Base-by-base conservation (phyloP, 2,797 vertebrate genomes). In the Manis crassicaudata region DNA sequence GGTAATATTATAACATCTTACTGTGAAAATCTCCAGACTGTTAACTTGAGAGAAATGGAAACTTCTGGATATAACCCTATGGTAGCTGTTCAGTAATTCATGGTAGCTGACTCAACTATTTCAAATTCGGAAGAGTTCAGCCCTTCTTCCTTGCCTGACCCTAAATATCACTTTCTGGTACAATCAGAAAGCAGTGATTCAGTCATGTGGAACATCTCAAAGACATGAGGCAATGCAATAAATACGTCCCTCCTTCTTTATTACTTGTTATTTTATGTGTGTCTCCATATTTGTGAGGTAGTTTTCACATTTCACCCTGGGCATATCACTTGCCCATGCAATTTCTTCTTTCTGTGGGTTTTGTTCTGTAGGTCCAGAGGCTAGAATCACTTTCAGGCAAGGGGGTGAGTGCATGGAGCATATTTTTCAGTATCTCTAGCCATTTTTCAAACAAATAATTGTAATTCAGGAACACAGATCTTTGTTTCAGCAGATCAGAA, bases 401-500 rank as follows among this genome's bases (percentile, higher is more conserved):
- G 13, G 84, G 76, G 25, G 18, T n/a, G 40, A 32, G 35, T 25
- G 27, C 29, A 21, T 25, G 40, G 56, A 27, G 18, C 29, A 43
- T 68, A 63, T 83, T 94, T 86, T 20, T 0, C 46, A 65, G 58
- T 54, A n/a, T 88, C 84, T 93, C 90, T 46, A 83, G 82, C 70
- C 16, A 90, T 84, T 80, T 72, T 89, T 84, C 87, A 89, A 93
- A 92, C 95, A 96, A 96, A 86, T 94, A 93, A 96, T 25, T 83
- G 73, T 43, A 67, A 65, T 70, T 82, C 62, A 35, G 63, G 65
- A 94, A 43, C 76, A 40, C 1, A 63, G 92, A 77, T 70, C 82
- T 95, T 70, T 95, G 97, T 95, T 95, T 97, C 97, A 85, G 90
- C 88, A 75, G 90, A 65, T 97, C 82, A 72, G 79, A 82, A 94